Base-by-base conservation (phyloP, 2,113 vertebrate species). In the Mesitornis unicolor region DNA sequence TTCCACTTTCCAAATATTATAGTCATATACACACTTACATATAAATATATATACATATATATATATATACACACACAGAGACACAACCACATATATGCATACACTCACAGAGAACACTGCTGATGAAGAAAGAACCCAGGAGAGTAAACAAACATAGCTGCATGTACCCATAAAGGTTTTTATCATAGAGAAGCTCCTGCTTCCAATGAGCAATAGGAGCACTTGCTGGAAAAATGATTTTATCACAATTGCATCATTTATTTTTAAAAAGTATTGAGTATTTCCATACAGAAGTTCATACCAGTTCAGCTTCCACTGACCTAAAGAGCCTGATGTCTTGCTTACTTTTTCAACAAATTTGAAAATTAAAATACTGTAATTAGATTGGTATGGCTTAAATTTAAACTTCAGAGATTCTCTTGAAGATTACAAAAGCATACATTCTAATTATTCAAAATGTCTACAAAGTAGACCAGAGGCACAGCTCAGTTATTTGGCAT, bases 41-140 rank as follows among this genome's bases (percentile, higher is more conserved):
- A 68, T 5, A 59, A 13, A 51, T 11, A 47, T 29, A 47, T 9
- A 12, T 22, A 24, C 24, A 48, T 22, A 20, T 45, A 45, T 45
- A 12, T 35, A 40, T 13, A 43, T 36, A 51, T 10, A 71, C 2
- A 54, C 11, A 38, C 8, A 25, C 6, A 28, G n/a, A n/a, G n/a
- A n/a, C n/a, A n/a, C n/a, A n/a, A n/a, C n/a, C 2, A 50, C 12
- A 14, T 3, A 14, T 7, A 42, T 3, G 16, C 16, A 42, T 16
- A 28, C 8, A 43, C 5, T 16, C 7, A 35, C 1, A 71, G 4
- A 45, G n/a, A 54, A 47, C 10, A 42, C 3, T 51, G 5, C 20
- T 29, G 1, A 42, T 29, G 1, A 42, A 77, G 69, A 59, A 69
- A 45, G 11, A 5, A 88, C 16, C 26, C 35, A 59, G 45, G 26